phyloP scores from a whole-genome alignment of 2,797 vertebrate species.

The Florisuga fusca region DNA sequence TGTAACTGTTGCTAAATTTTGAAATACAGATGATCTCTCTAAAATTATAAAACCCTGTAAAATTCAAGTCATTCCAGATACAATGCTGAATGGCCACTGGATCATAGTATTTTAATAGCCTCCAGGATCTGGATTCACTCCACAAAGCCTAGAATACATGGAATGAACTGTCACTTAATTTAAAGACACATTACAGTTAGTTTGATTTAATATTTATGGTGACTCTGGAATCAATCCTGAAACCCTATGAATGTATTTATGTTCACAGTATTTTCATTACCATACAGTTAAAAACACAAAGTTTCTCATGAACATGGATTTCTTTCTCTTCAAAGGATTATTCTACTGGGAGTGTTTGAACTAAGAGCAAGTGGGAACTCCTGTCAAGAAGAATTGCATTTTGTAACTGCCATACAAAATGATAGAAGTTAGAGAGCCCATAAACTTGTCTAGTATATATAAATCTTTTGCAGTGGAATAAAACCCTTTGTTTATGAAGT shows the following conservation, averaged over 20 bases:
- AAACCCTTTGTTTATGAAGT: background rate
- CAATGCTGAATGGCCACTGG: background rate
- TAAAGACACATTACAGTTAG: too few species aligned
- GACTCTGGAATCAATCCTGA: background rate
- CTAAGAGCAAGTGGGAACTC: background rate
- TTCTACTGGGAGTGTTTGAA: background rate
- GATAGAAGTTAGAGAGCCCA: background rate
- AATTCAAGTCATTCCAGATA: background rate
- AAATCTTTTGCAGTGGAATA: background rate
- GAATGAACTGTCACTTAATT: rapidly evolving
- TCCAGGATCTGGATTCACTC: background rate
- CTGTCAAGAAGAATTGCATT: background rate
- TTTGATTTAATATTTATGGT: too few species aligned
- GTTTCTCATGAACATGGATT: background rate
- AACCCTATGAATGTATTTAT: background rate
- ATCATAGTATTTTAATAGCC: background rate
- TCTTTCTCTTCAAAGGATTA: background rate
- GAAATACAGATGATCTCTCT: background rate
- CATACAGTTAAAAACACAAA: background rate
- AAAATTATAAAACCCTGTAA: background rate
- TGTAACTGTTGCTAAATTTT: background rate
- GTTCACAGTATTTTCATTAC: background rate
- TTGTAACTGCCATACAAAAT: background rate
- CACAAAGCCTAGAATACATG: background rate
- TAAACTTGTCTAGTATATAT: background rate